A percentile compares a stretch with the other conserved stretches of the same genome.
These are phyloP conservation scores for Drosophila leontia DNA, from an alignment of 1,140 invertebrate species.

Conservation along the genomic window DNA sequence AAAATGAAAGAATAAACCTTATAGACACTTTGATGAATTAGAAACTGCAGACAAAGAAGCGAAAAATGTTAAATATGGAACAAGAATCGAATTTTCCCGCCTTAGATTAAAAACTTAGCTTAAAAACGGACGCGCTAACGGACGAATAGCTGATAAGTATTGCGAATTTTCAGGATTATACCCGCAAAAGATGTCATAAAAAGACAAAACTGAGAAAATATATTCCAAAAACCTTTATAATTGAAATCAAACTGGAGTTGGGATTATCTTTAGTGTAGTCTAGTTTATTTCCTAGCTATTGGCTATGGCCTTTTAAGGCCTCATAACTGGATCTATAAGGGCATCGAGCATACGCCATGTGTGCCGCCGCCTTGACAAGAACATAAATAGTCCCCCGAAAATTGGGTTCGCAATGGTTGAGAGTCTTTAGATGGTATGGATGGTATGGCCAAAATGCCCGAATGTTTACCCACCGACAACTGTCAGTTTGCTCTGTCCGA, in stretches of 20 bases:
- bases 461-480: slow-evolving; percentile 35
- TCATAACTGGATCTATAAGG: slow-evolving; percentile 52
- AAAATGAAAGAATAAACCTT: too few species aligned
- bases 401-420: slow-evolving; percentile 14
- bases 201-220: too few species aligned
- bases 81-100: too few species aligned
- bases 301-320: slow-evolving; percentile 59
- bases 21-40: too few species aligned
- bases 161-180: too few species aligned
- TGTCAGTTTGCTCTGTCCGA: slow-evolving; percentile 34
- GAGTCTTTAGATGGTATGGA: background rate
- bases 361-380: slow-evolving; percentile 38
- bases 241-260: background rate
- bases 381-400: slow-evolving; percentile 49
- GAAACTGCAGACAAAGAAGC: too few species aligned
- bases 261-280: background rate
- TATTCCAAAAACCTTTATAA: background rate
- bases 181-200: too few species aligned
- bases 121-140: too few species aligned
- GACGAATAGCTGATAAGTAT: too few species aligned
- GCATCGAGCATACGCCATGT: slow-evolving; percentile 53
- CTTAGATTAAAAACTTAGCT: too few species aligned
- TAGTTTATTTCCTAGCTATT: slow-evolving; percentile 11
- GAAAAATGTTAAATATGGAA: too few species aligned
- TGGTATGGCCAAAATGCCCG: background rate